Evolutionary conservation across 2,888 invertebrate genomes (phyloP).

Genomic region (Teinopalpus imperialis): DNA sequence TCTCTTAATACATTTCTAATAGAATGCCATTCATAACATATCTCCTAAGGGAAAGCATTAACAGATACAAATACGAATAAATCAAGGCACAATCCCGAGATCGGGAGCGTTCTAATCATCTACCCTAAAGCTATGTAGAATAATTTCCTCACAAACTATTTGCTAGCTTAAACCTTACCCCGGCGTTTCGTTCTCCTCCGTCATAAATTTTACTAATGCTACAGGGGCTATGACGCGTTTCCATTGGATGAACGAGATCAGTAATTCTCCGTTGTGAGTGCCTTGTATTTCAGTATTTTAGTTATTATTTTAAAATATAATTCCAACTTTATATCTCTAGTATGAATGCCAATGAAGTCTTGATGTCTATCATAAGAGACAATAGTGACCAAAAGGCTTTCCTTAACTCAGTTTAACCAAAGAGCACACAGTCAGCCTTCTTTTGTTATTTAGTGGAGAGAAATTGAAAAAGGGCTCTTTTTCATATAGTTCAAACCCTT

Average conservation of each 20-base stretch:
- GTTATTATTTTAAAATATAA: too few relatives aligned
- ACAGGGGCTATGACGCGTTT: slow-evolving; percentile 10
- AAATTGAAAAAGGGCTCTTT: too few relatives aligned
- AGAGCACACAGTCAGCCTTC: too few relatives aligned
- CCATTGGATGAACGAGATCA: slow-evolving; percentile 18
- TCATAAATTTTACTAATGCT: slow-evolving; percentile 25
- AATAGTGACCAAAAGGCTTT: too few relatives aligned
- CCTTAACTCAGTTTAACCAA: too few relatives aligned
- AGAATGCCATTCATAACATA: slow-evolving; percentile 1
- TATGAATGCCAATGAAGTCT: too few relatives aligned
- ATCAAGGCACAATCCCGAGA: slow-evolving; percentile 17
- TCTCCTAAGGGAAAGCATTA: slow-evolving; percentile 5
- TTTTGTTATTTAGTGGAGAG: too few relatives aligned
- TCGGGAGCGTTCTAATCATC: slow-evolving; percentile 21
- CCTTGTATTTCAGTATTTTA: slow-evolving; percentile 7
- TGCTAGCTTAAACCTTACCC: slow-evolving; percentile 18
- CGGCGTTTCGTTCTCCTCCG: slow-evolving; percentile 12
- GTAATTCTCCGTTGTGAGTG: slow-evolving; percentile 10
- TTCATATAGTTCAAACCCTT: too few relatives aligned
- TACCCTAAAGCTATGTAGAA: slow-evolving; percentile 15
- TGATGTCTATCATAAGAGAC: too few relatives aligned
- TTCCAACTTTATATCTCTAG: too few relatives aligned
- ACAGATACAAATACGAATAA: slow-evolving; percentile 19
- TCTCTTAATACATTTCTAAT: slow-evolving; percentile 6
- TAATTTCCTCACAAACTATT: slow-evolving; percentile 24